Base-by-base conservation (phyloP, 2,113 vertebrate genomes). In the Sarotherodon lohbergeri region DNA sequence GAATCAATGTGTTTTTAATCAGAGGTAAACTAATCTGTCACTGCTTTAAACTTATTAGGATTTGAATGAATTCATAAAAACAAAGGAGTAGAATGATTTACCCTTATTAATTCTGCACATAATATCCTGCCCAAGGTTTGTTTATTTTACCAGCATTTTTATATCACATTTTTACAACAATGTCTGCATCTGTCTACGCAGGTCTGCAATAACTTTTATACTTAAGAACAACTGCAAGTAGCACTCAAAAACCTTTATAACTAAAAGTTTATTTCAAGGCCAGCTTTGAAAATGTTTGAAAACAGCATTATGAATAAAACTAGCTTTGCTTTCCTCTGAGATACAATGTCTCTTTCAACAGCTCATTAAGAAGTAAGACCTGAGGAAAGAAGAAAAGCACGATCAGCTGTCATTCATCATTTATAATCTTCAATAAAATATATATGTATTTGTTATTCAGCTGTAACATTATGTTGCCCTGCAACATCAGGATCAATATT, bases 401-500 rank as follows among this genome's bases (percentile, higher is more conserved):
- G 0, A 27, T 73, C 14, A 73, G 68, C 39, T 73, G 22, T 7
- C 16, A 14, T 27, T 46, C 39, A 73, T 73, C 13, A 3, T 46
- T 73, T 46, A 73, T 27, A 46, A 73, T 73, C 22, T 43, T 16
- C 0, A 41, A 41, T n/a, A 63, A 4, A 3, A 2, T 22, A 22
- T 22, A 22, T 22, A 63, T 17, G 57, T 52, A 24, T 55, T 81
- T 36, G 71, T 56, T 14, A 34, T 66, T 29, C 22, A 76, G 34
- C 24, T 81, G 41, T 11, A 2, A 52, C 29, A 46, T 50, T 48
- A 55, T 73, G 29, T 6, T 11, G 41, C 12, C 11, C 4, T 59
- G 41, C n/a, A 56, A n/a, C 56, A 34, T 59, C 43, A 52, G 57
- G 61, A 78, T 89, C 61, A 59, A 84, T 83, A 89, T 34, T 68